Conservation (phyloP, 2,888 invertebrate genomes). For the Embidobia sp. region DNA sequence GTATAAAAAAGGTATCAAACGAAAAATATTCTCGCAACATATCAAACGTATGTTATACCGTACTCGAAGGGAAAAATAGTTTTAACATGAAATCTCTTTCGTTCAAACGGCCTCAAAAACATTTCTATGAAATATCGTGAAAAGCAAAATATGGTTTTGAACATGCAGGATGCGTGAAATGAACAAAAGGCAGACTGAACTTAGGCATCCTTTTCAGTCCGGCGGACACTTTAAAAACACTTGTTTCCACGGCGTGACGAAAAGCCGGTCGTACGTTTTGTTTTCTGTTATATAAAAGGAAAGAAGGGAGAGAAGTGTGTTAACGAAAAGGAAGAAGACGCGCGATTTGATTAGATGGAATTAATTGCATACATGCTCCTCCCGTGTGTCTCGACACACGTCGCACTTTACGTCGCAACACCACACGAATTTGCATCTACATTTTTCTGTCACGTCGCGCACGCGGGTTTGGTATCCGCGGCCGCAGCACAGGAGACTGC, state of each 20-base stretch:
- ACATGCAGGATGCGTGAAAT: too few species aligned
- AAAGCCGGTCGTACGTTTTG: slow-evolving; percentile 9
- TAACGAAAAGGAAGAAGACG: slow-evolving; percentile 24
- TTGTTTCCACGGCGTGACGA: slow-evolving; percentile 2
- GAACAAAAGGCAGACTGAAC: too few species aligned
- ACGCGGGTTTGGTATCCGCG: slow-evolving; percentile 93
- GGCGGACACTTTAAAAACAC: slow-evolving; percentile 1
- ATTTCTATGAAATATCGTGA: too few species aligned
- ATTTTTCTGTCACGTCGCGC: slow-evolving; percentile 92
- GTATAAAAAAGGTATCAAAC: too few species aligned
- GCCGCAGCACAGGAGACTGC: slow-evolving; percentile 93
- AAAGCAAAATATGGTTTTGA: too few species aligned
- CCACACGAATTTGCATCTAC: slow-evolving; percentile 95
- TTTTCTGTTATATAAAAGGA: too few species aligned
- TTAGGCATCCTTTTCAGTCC: too few species aligned
- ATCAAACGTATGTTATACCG: too few species aligned
- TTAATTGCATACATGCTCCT: slow-evolving; percentile 94
- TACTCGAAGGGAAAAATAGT: too few species aligned
- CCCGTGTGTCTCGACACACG: slow-evolving; percentile 89
- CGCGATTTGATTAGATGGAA: slow-evolving; percentile 45
- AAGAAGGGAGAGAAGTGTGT: slow-evolving; percentile 1
- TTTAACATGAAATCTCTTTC: too few species aligned
- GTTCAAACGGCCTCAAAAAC: too few species aligned
- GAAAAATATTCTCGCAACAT: too few species aligned
- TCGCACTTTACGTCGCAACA: slow-evolving; percentile 95